phyloP scores from a whole-genome alignment of 2,888 invertebrate species.

The Strigamia transsilvanica region DNA sequence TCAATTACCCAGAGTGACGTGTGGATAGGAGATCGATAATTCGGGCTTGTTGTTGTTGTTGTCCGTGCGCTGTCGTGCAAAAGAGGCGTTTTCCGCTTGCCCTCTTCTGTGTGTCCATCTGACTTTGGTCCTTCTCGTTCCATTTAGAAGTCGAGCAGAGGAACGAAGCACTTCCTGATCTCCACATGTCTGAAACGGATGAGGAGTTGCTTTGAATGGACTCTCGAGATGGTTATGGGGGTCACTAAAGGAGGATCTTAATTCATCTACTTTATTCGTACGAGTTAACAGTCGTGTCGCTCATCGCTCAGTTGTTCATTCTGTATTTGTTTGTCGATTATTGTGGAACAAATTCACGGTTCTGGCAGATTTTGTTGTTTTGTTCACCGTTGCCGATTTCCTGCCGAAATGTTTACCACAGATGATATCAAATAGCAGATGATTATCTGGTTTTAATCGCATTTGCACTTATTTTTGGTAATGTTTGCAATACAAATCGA shows the following conservation, averaged over 20 bases:
- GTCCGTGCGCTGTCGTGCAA: slow-evolving; percentile 28
- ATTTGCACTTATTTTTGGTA: too few species aligned
- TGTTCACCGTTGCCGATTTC: too few species aligned
- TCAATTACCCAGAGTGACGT: slow-evolving; percentile 37
- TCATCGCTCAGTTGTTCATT: background rate
- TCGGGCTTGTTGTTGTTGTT: slow-evolving; percentile 31
- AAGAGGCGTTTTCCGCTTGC: slow-evolving; percentile 44
- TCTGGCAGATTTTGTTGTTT: too few species aligned
- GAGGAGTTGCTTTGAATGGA: slow-evolving; percentile 33
- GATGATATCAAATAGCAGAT: too few species aligned
- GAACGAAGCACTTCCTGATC: slow-evolving; percentile 49
- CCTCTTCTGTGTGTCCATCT: slow-evolving; percentile 33
- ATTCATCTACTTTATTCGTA: slow-evolving; percentile 22
- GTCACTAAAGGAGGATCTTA: slow-evolving; percentile 31
- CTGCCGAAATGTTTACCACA: too few species aligned
- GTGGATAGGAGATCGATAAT: slow-evolving; percentile 27
- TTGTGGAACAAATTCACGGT: too few species aligned
- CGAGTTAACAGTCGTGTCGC: background rate
- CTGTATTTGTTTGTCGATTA: background rate
- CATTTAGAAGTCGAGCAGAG: slow-evolving; percentile 45
- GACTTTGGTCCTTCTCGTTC: slow-evolving; percentile 41
- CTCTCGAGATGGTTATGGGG: slow-evolving; percentile 34
- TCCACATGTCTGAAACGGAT: slow-evolving; percentile 9
- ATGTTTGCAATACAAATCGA: too few species aligned
- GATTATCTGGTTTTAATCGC: too few species aligned